These are phyloP conservation scores for Martes martes DNA, from an alignment of 2,113 vertebrate genomes.

Conservation along the genomic window DNA sequence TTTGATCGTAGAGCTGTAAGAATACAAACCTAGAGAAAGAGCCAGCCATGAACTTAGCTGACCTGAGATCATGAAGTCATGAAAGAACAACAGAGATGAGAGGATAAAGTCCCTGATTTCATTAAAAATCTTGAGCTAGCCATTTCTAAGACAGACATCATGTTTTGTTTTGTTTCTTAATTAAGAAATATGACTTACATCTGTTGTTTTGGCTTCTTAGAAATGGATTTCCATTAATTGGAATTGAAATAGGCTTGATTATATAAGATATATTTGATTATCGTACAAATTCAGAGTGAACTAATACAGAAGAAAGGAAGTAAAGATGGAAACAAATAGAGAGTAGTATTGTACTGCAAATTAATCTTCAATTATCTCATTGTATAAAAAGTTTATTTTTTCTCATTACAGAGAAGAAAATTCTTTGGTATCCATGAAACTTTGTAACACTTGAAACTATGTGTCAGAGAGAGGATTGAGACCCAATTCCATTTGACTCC, in stretches of 20 bases:
- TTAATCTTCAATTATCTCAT: not conserved
- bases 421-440: not conserved
- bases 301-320: not conserved
- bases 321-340: not conserved
- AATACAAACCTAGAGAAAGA: not conserved
- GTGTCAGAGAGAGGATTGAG: not conserved
- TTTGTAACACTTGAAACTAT: not conserved
- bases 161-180: not conserved
- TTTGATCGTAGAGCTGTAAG: not conserved
- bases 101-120: not conserved
- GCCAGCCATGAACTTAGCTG: not conserved
- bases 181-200: not conserved
- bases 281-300: not conserved
- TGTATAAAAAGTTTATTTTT: not conserved
- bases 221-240: not conserved
- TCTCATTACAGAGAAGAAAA: not conserved
- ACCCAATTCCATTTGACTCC: not conserved
- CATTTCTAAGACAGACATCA: not conserved
- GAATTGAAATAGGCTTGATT: not conserved
- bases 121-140: not conserved
- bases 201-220: not conserved
- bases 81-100: not conserved
- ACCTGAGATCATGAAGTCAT: not conserved
- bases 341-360: not conserved
- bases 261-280: not conserved